Base-by-base conservation (phyloP, 2,113 vertebrate genomes). In the Carassius gibelio region DNA sequence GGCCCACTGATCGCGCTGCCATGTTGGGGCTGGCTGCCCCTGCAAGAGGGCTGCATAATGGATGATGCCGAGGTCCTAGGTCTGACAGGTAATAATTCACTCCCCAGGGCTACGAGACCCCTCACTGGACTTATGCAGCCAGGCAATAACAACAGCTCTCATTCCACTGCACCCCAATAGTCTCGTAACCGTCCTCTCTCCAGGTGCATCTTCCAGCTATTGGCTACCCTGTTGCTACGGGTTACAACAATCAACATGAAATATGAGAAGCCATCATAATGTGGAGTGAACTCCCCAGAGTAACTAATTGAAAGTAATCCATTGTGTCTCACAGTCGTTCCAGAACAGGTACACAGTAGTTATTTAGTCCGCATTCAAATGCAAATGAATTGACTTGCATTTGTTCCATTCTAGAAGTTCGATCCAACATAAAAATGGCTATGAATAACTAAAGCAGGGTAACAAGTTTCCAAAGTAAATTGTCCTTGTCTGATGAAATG, bases 1-100 rank as follows among this genome's bases (percentile, higher is more conserved):
- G 90, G 88, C 90, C 90, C 15, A 85, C 88, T 88, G 90, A 91
- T 90, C 88, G 81, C 86, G 64, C 87, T 86, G 86, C 88, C 88
- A 57, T 23, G 62, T 42, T 89, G 87, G 34, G 74, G 85, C 34
- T 61, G 89, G 84, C 88, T 83, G 90, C 88, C 77, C 90, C 89
- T 68, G 88, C 78, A 89, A 93, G 91, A 91, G 89, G 86, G 75
- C 77, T 23, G 87, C 89, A 90, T 94, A 93, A 94, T 94, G 88
- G 92, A 94, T 92, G 93, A 85, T 80, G 52, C 71, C 59, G 86
- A 71, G 90, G 88, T 84, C 84, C 82, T 21, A 2, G 81, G 87
- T 77, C 85, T 93, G 93, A 91, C 93, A 92, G 93, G 94, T 93
- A 93, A 94, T 94, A 93, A 94, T 92, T 95, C 94, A 94, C 91